Evolutionary conservation across 2,888 invertebrate genomes (phyloP).

Genomic region (Cancer borealis): DNA sequence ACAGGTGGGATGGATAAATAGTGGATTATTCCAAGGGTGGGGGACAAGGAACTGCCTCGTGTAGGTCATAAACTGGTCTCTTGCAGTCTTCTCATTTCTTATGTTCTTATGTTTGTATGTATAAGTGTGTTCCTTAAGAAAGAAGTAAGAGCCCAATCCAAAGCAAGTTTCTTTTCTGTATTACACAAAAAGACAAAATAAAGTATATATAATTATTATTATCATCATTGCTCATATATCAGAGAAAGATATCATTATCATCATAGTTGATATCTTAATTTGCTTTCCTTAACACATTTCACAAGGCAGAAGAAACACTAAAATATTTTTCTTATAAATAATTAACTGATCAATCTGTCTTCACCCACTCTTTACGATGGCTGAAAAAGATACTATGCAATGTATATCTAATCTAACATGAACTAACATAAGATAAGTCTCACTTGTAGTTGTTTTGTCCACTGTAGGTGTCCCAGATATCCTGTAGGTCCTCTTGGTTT

Average conservation of each 20-base stretch:
- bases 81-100: too few relatives aligned
- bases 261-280: background rate
- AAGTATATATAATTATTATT: too few relatives aligned
- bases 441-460: slow-evolving; percentile 45
- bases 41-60: too few relatives aligned
- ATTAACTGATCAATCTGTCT: background rate
- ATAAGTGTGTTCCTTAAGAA: too few relatives aligned
- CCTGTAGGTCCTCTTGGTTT: slow-evolving; percentile 24
- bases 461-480: slow-evolving; percentile 57
- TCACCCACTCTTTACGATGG: background rate
- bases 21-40: too few relatives aligned
- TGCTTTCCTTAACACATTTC: background rate
- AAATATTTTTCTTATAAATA: background rate
- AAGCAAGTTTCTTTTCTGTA: too few relatives aligned
- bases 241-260: background rate
- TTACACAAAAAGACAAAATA: too few relatives aligned
- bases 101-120: too few relatives aligned
- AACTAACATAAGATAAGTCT: background rate
- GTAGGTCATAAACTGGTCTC: too few relatives aligned
- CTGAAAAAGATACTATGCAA: background rate
- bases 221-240: too few relatives aligned
- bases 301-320: background rate
- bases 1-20: too few relatives aligned
- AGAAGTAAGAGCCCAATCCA: too few relatives aligned
- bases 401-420: background rate